These are phyloP conservation scores for Zosterops pallidus DNA, from an alignment of 2,113 vertebrate genomes.

Conservation along the genomic window DNA sequence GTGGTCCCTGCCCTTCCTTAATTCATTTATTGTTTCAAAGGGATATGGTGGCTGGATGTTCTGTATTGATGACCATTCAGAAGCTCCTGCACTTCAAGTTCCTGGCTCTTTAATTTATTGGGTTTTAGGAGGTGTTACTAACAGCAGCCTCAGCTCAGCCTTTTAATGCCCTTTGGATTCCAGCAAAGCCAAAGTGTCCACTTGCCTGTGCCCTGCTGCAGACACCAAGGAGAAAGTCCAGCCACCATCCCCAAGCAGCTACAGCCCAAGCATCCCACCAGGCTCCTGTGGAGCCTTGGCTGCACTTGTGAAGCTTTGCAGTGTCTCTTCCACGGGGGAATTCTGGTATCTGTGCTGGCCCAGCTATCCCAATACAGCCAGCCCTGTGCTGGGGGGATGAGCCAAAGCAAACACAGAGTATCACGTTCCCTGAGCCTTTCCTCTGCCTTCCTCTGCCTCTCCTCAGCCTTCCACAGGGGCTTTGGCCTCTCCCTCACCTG, in stretches of 20 bases:
- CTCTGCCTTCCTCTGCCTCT: background rate
- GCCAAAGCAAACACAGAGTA: conserved; percentile 52
- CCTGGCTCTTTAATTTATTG: background rate
- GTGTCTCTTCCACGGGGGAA: background rate
- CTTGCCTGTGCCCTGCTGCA: background rate
- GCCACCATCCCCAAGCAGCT: fast-evolving
- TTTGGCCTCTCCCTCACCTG: background rate
- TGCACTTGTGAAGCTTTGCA: background rate
- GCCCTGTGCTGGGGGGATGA: background rate
- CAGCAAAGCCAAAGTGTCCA: fast-evolving
- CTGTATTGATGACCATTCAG: background rate
- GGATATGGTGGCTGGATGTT: background rate
- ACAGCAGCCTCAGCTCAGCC: background rate
- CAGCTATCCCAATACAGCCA: background rate
- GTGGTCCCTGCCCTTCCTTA: background rate
- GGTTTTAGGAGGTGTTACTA: background rate
- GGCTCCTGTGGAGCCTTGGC: background rate
- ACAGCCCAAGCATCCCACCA: background rate
- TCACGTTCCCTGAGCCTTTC: background rate
- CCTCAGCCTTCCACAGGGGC: background rate
- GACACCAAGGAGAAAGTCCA: background rate
- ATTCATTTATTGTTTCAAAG: background rate
- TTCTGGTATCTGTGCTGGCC: background rate
- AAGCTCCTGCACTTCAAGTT: background rate
- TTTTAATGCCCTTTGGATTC: background rate